Conservation (phyloP, 1,140 invertebrate species). For the Centruroides vittatus region DNA sequence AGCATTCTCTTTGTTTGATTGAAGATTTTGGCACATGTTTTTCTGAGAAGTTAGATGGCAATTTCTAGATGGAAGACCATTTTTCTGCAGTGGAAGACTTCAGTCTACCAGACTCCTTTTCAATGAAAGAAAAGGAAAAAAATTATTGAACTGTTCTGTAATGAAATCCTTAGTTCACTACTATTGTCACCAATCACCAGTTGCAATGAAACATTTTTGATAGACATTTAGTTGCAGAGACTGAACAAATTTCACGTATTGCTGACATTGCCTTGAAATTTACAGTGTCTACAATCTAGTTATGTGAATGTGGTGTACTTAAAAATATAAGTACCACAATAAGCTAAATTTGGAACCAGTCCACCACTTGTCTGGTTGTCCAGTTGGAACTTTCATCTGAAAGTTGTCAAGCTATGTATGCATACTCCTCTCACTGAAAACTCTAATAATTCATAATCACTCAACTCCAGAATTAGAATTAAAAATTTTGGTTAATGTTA, state of each 20-base stretch:
- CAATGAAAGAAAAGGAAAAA: background rate
- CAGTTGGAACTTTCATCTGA: background rate
- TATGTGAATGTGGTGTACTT: background rate
- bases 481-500: background rate
- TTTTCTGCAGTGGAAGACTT: background rate
- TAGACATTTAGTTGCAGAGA: background rate
- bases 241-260: background rate
- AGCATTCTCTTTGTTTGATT: background rate
- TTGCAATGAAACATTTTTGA: background rate
- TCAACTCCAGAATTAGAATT: background rate
- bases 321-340: background rate
- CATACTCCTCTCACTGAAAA: background rate
- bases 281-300: background rate
- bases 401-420: background rate
- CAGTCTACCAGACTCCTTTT: background rate
- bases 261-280: background rate
- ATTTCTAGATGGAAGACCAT: background rate
- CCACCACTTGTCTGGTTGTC: background rate
- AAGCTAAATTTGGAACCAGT: background rate
- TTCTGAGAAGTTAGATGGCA: background rate
- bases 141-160: background rate
- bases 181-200: background rate
- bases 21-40: background rate
- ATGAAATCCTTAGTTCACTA: background rate
- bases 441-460: background rate